Conservation (phyloP, 2,888 invertebrate genomes). For the Argyresthia albistria region DNA sequence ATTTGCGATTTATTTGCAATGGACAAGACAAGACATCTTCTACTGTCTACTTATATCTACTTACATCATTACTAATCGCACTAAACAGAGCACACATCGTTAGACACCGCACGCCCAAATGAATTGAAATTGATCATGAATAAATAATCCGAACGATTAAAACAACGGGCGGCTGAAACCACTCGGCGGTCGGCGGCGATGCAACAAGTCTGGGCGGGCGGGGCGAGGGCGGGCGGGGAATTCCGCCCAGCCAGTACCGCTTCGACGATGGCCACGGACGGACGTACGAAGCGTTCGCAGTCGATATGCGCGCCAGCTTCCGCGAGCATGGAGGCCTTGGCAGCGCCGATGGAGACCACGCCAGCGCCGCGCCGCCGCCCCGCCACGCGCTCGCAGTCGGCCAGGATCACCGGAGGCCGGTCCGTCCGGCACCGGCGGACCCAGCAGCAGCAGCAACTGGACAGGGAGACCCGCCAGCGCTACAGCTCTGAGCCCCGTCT, state of each 20-base stretch:
- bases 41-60: too few relatives aligned
- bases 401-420: constrained; percentile 77
- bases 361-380: constrained; percentile 75
- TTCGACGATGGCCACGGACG: constrained; percentile 76
- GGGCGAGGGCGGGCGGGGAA: constrained; percentile 16
- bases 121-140: background rate
- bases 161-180: background rate
- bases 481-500: constrained; percentile 79
- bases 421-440: constrained; percentile 63
- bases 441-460: constrained; percentile 58
- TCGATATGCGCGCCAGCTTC: constrained; percentile 82
- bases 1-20: too few relatives aligned
- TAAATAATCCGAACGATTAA: constrained; percentile 2
- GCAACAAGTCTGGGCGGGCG: constrained; percentile 53
- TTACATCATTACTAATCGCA: too few relatives aligned
- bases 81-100: too few relatives aligned
- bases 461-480: constrained; percentile 68
- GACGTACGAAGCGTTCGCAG: constrained; percentile 80
- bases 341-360: constrained; percentile 66
- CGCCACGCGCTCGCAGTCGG: constrained; percentile 83
- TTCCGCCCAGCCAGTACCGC: constrained; percentile 52
- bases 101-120: background rate
- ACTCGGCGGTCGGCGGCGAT: constrained; percentile 18
- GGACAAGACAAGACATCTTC: too few relatives aligned
- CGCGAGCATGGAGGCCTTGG: constrained; percentile 77